These are phyloP conservation scores for Aphrophora alni DNA, from an alignment of 2,888 invertebrate genomes.

Conservation along the genomic window DNA sequence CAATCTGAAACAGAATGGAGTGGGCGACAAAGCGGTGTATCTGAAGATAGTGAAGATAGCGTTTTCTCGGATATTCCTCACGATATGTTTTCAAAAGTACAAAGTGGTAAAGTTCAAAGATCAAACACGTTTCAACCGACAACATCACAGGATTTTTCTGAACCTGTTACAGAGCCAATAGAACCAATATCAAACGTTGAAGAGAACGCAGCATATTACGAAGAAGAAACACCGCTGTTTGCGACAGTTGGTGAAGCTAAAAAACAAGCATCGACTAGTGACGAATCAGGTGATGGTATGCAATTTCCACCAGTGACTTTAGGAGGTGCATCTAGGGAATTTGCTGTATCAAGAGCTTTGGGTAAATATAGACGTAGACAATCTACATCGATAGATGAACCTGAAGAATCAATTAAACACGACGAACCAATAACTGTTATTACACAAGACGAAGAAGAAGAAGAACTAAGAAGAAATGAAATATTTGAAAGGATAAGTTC, in stretches of 20 bases:
- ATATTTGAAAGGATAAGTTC: constrained; percentile 49
- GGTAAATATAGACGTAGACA: constrained; percentile 80
- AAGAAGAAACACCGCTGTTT: constrained; percentile 60
- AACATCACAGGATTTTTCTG: not conserved
- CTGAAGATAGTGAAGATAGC: constrained; percentile 71
- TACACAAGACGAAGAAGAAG: constrained; percentile 49
- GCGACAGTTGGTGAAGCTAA: constrained; percentile 78
- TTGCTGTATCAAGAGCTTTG: constrained; percentile 81
- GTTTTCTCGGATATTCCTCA: constrained; percentile 73
- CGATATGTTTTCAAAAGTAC: constrained; percentile 57
- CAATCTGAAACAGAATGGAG: constrained; percentile 74
- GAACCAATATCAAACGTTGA: not conserved
- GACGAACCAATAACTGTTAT: constrained; percentile 43
- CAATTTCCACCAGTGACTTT: constrained; percentile 63
- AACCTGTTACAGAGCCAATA: not conserved
- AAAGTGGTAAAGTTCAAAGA: not conserved
- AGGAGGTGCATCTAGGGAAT: constrained; percentile 77
- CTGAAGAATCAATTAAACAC: constrained; percentile 24
- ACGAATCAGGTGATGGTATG: constrained; percentile 52
- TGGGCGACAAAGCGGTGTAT: constrained; percentile 70
- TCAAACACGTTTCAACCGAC: constrained; percentile 24
- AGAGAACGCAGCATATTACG: not conserved
- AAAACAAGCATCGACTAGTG: constrained; percentile 59
- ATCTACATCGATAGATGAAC: constrained; percentile 73
- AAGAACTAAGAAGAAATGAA: constrained; percentile 49